A percentile compares a stretch with the other conserved stretches of the same genome.
These are phyloP conservation scores for Cataglyphis altisquamis DNA, from an alignment of 2,888 invertebrate genomes.

Conservation along the genomic window DNA sequence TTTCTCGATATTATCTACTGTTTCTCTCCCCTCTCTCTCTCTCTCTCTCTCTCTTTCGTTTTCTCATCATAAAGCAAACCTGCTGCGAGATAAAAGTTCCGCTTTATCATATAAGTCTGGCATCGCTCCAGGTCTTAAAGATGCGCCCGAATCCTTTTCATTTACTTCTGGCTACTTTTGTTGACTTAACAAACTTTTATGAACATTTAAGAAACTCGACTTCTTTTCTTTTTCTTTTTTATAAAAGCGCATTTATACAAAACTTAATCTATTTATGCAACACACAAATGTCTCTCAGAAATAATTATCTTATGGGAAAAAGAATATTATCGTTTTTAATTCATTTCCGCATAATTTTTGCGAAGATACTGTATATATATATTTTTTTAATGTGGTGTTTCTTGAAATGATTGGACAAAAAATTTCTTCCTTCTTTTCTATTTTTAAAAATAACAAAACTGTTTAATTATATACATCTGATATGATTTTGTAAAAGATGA, in stretches of 20 bases:
- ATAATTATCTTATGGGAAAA: neutral
- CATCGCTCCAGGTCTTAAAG: slow-evolving; percentile 70
- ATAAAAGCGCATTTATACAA: neutral
- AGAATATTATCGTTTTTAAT: neutral
- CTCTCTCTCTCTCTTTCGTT: neutral
- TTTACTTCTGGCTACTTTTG: slow-evolving; percentile 33
- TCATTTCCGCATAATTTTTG: neutral
- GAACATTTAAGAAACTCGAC: slow-evolving; percentile 5
- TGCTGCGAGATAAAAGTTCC: slow-evolving; percentile 58
- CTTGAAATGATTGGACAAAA: neutral
- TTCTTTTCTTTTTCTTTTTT: neutral
- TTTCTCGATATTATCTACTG: neutral
- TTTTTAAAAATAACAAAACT: neutral
- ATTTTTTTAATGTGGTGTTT: neutral
- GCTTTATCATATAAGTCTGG: slow-evolving; percentile 60
- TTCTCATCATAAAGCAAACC: slow-evolving; percentile 9
- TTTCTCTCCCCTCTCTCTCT: neutral
- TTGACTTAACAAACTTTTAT: slow-evolving; percentile 23
- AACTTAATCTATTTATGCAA: neutral
- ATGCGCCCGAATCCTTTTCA: slow-evolving; percentile 55
- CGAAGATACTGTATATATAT: neutral
- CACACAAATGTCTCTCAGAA: neutral
- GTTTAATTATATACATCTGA: neutral
- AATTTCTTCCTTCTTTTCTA: neutral
- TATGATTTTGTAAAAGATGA: neutral